Conservation (phyloP, 2,797 vertebrate genomes). For the Dendrocincla fuliginosa region DNA sequence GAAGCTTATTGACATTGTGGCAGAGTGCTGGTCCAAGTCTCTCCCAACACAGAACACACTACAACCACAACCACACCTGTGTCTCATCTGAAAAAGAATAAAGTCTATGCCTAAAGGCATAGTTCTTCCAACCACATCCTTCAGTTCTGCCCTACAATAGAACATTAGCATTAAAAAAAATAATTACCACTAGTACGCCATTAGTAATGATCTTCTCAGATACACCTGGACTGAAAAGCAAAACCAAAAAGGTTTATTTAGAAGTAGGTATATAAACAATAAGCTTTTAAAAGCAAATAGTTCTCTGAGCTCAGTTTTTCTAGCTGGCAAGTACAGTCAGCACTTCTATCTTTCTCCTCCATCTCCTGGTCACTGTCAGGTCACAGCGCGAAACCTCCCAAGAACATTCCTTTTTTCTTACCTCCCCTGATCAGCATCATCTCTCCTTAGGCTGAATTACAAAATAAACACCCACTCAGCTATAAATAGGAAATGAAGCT, state of each 20-base stretch:
- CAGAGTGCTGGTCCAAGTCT: neutral
- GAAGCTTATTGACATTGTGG: neutral
- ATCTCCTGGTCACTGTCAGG: neutral
- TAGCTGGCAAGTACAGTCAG: neutral
- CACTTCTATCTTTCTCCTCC: neutral
- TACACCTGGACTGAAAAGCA: slow-evolving; percentile 44
- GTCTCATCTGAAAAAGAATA: neutral
- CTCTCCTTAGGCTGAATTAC: neutral
- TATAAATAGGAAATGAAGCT: neutral
- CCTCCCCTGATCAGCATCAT: neutral
- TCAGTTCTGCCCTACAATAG: neutral
- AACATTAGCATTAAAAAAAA: neutral
- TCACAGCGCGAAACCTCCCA: neutral
- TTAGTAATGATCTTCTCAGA: slow-evolving; percentile 60
- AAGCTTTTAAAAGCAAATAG: neutral
- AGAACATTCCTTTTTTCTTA: neutral
- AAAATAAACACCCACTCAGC: neutral
- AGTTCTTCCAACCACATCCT: neutral
- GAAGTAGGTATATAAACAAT: neutral
- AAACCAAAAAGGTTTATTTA: neutral
- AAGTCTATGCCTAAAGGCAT: neutral
- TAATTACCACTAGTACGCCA: slow-evolving; percentile 53
- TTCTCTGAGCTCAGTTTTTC: neutral
- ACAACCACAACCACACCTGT: neutral
- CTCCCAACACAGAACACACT: neutral